A percentile compares a stretch with the other conserved stretches of the same genome.
phyloP scores from a whole-genome alignment of 2,113 vertebrate genomes.

The Sclerurus mexicanus region DNA sequence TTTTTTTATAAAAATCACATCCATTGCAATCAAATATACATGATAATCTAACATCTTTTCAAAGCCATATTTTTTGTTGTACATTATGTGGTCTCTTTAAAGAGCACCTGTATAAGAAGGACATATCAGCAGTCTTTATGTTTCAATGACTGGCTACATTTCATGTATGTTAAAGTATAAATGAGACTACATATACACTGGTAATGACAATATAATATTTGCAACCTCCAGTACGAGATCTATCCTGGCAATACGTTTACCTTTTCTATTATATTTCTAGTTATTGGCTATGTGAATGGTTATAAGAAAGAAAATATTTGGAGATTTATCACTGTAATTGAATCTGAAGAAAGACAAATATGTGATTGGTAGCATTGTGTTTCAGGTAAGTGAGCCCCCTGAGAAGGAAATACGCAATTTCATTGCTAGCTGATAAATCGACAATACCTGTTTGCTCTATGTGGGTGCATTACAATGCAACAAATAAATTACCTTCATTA shows the following conservation, averaged over 20 bases:
- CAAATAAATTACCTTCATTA: conserved; percentile 69
- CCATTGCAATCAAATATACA: neutral
- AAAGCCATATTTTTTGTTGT: neutral
- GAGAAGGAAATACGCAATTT: conserved; percentile 61
- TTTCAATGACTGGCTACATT: neutral
- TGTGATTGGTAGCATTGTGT: neutral
- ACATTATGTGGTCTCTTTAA: neutral
- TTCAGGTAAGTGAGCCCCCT: conserved; percentile 16
- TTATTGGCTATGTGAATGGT: neutral
- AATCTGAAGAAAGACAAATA: conserved; percentile 52
- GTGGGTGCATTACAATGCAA: conserved; percentile 5
- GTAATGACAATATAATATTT: neutral
- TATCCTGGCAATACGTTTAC: neutral
- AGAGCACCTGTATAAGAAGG: neutral
- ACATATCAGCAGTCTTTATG: neutral
- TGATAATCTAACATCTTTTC: neutral
- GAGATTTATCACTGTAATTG: conserved; percentile 63
- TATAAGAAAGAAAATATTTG: conserved; percentile 17
- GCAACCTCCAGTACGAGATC: neutral
- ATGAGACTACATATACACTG: neutral
- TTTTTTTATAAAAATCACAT: neutral
- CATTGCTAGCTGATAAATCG: conserved; percentile 48
- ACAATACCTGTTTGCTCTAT: conserved; percentile 9
- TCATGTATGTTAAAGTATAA: neutral
- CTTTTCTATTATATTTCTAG: neutral